A percentile compares a stretch with the other conserved stretches of the same genome.
Conservation (phyloP, 1,140 invertebrate genomes). For the Wiebesia pumilae region DNA sequence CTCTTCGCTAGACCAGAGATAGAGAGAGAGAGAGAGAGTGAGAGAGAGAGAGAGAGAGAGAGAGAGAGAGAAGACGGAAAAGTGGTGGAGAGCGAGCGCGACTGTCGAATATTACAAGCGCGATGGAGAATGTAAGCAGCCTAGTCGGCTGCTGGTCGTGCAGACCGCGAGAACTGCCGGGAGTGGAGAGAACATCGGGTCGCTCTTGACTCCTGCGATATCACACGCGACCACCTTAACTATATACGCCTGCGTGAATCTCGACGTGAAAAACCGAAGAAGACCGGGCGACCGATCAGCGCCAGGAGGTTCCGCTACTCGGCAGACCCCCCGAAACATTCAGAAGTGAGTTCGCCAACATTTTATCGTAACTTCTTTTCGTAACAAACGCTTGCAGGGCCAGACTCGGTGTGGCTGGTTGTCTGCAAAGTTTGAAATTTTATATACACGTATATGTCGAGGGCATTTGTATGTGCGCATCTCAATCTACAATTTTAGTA, state of each 20-base stretch:
- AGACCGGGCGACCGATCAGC: neutral
- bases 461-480: no score
- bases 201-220: neutral
- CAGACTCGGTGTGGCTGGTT: no score
- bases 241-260: neutral
- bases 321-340: neutral
- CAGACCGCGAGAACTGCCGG: slow-evolving; percentile 62
- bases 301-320: no score
- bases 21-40: no score
- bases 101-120: slow-evolving; percentile 72
- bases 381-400: neutral
- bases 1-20: neutral
- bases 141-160: slow-evolving; percentile 71
- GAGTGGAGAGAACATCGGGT: slow-evolving; percentile 47
- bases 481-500: no score
- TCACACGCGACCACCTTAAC: neutral
- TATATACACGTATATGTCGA: no score
- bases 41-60: slow-evolving; percentile 23
- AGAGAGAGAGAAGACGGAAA: slow-evolving; percentile 41
- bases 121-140: slow-evolving; percentile 71
- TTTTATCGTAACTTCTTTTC: neutral
- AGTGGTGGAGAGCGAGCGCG: slow-evolving; percentile 63
- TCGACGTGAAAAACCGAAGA: neutral
- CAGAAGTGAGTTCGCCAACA: neutral
- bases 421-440: no score